Base-by-base conservation (phyloP, 2,113 vertebrate species). In the Cyprinodon brontotheroides region DNA sequence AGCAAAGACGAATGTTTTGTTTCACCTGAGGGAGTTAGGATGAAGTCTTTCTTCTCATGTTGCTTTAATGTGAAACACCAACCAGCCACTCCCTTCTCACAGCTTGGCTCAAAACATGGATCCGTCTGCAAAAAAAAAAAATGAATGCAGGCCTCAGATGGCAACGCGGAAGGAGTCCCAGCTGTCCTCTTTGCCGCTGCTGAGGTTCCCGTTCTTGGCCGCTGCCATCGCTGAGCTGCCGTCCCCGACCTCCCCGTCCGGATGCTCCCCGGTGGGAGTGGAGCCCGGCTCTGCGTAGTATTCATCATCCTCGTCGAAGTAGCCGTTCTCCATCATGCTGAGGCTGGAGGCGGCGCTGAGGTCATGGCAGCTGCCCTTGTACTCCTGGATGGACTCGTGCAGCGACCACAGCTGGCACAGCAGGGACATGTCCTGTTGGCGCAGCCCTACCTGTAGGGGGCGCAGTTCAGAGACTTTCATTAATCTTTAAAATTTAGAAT, bases 311-410 rank as follows among this genome's bases (percentile, higher is more conserved):
- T 99, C 98, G 10, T 98, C 96, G 36, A 98, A 99, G 94, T 95
- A 98, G 11, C 97, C 97, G 1, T 99, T 98, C 86, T 99, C 98
- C 94, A 97, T 89, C 15, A 94, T 89, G 88, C 96, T 93, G 85
- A 95, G 95, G 14, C 94, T 96, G 71, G 96, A 94, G 57, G 95
- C 96, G 17, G 96, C 96, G 61, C 91, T 92, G 72, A 95, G 90
- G 89, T 95, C 94, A 91, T 98, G 98, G 91, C 97, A 98, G 41
- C 96, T 96, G 66, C 98, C 97, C 92, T 99, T 99, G 87, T 98
- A 99, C 82, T 99, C 98, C 92, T 99, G 98, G 88, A 99, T 99
- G 0, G 98, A 98, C 87, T 99, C 98, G 1, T 99, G 96, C 12
- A 99, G 95, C 15, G 97, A 98, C 94, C 97, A 99, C 11, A 99